Base-by-base conservation (phyloP, 2,888 invertebrate species). In the Eristalis pertinax region DNA sequence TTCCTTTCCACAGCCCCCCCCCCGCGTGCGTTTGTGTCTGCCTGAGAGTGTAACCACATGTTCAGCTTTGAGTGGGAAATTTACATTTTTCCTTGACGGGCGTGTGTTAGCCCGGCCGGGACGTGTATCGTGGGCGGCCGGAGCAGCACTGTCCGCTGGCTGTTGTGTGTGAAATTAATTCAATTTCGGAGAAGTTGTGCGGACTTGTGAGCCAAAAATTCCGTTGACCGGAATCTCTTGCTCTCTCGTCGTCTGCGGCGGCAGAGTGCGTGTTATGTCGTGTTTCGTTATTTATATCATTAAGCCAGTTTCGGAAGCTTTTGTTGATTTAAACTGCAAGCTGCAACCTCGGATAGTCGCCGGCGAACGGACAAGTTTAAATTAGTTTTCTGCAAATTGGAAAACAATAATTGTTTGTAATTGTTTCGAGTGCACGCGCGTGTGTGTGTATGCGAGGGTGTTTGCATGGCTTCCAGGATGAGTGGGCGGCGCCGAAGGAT, bases 81-180 rank as follows among this genome's bases (percentile, higher is more conserved):
- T 73, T 64, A 60, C 81, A 73, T 81, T 85, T 82, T 32, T 70
- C 26, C 63, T 43, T 32, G 65, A n/a, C n/a, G 15, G 32, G 15
- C 29, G 24, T 63, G 11, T 68, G 29, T 24, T 22, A 41, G 58
- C 62, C 43, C 0, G 19, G 19, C 8, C 24, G 50, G 11, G 62
- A 29, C 11, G 13, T 5, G 60, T 24, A 26, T 63, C 69, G 22
- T 60, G 43, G n/a, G 7, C 7, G n/a, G 43, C 43, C 11, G 22
- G 29, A 41, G 60, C 67, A 41, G 26, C 22, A 2, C 24, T 29
- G 68, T 63, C 73, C 73, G 75, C 38, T 58, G 56, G 76, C 58
- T 63, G 74, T 82, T 82, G 82, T 82, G 60, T 75, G 29, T 19
- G 50, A 82, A 86, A 82, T 86, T 78, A 86, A 86, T 82, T 86